phyloP scores from a whole-genome alignment of 2,888 invertebrate species.

The Drosophila bunnanda region DNA sequence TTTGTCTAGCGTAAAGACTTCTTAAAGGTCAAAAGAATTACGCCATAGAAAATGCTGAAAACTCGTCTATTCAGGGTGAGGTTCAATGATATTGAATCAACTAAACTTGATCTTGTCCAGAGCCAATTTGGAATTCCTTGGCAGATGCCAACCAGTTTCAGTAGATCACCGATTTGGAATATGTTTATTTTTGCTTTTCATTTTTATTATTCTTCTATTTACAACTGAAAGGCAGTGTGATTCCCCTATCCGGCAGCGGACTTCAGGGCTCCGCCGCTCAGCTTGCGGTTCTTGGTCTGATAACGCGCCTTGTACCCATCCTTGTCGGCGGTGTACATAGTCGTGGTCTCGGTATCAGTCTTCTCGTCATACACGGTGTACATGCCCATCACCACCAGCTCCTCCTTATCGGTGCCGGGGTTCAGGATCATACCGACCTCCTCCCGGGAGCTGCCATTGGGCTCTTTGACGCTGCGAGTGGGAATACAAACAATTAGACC shows the following conservation, averaged over 20 bases:
- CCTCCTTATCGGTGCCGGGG: slow-evolving; percentile 81
- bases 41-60: slow-evolving; percentile 61
- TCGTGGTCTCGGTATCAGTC: slow-evolving; percentile 79
- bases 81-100: slow-evolving; percentile 55
- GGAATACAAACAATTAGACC: neutral
- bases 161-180: slow-evolving; percentile 22
- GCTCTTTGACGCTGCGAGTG: slow-evolving; percentile 75
- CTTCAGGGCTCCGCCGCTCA: slow-evolving; percentile 75
- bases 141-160: slow-evolving; percentile 58
- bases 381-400: slow-evolving; percentile 83
- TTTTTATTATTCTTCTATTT: slow-evolving; percentile 22
- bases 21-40: slow-evolving; percentile 59
- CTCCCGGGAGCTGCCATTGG: slow-evolving; percentile 82
- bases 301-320: slow-evolving; percentile 83
- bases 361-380: slow-evolving; percentile 81
- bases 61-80: slow-evolving; percentile 58
- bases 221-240: slow-evolving; percentile 6
- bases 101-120: slow-evolving; percentile 61
- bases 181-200: slow-evolving; percentile 14
- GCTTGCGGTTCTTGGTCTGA: slow-evolving; percentile 80
- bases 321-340: slow-evolving; percentile 84
- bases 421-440: slow-evolving; percentile 83
- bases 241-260: slow-evolving; percentile 73
- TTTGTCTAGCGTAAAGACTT: slow-evolving; percentile 31
- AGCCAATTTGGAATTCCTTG: slow-evolving; percentile 25